Evolutionary conservation across 2,888 invertebrate species (phyloP).

Genomic region (Pherbina coryleti): DNA sequence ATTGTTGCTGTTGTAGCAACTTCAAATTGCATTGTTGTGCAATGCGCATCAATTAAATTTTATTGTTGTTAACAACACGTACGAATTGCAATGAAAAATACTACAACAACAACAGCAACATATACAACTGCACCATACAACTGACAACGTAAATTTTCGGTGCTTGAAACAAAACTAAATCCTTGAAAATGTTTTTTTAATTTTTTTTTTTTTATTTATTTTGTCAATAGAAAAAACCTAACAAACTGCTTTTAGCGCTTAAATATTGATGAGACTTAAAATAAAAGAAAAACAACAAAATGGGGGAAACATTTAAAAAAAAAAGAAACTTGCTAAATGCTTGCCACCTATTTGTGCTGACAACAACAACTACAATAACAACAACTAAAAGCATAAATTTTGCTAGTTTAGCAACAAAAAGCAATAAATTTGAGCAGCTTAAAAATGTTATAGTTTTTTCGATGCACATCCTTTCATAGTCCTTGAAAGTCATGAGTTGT

Average conservation of each 20-base stretch:
- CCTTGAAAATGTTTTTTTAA: slow-evolving; percentile 17
- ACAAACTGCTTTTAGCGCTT: slow-evolving; percentile 38
- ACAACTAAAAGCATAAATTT: slow-evolving; percentile 34
- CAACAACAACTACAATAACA: slow-evolving; percentile 1
- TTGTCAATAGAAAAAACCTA: slow-evolving; percentile 33
- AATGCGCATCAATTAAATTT: slow-evolving; percentile 53
- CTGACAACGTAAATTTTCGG: slow-evolving; percentile 28
- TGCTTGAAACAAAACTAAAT: slow-evolving; percentile 17
- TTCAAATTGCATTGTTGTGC: slow-evolving; percentile 40
- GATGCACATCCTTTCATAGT: not conserved
- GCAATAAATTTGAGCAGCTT: slow-evolving; percentile 37
- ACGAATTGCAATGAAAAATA: slow-evolving; percentile 41
- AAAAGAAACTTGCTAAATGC: slow-evolving; percentile 1
- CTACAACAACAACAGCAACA: slow-evolving; percentile 37
- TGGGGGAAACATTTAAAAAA: not conserved
- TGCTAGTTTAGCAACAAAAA: slow-evolving; percentile 4
- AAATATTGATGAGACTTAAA: slow-evolving; percentile 44
- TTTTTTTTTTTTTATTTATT: slow-evolving; percentile 16
- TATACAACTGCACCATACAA: slow-evolving; percentile 28
- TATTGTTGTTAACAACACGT: slow-evolving; percentile 55
- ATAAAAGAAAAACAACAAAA: not conserved
- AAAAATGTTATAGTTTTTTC: not conserved
- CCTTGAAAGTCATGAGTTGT: not conserved
- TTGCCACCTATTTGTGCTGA: slow-evolving; percentile 37
- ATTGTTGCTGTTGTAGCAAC: not conserved